Evolutionary conservation across 1,140 invertebrate species (phyloP).

Genomic region (Artemia franciscana): DNA sequence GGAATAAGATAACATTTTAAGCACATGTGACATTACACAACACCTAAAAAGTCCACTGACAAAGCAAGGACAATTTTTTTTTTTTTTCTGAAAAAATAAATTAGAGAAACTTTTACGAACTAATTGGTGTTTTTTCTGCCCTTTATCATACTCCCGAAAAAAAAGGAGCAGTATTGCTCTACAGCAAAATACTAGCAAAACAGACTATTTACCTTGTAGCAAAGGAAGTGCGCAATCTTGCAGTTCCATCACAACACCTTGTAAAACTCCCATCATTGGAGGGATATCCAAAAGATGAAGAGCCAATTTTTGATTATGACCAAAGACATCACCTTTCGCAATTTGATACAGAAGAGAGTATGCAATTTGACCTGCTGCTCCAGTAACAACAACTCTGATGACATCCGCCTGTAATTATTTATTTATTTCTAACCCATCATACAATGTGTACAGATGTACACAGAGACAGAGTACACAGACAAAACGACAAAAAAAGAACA

Average conservation of each 20-base stretch:
- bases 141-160: neutral
- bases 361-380: constrained; percentile 94
- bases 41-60: too few species aligned
- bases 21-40: too few species aligned
- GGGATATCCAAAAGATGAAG: constrained; percentile 86
- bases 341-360: constrained; percentile 87
- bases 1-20: too few species aligned
- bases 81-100: too few species aligned
- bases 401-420: constrained; percentile 39
- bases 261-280: constrained; percentile 75
- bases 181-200: constrained; percentile 4
- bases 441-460: too few species aligned
- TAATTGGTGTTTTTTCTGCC: too few species aligned
- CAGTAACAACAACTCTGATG: constrained; percentile 83
- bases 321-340: constrained; percentile 90
- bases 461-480: too few species aligned
- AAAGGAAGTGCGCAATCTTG: constrained; percentile 87
- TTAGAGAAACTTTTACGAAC: too few species aligned
- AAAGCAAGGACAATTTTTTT: too few species aligned
- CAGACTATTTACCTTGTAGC: constrained; percentile 37
- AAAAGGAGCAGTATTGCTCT: neutral
- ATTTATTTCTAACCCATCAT: too few species aligned
- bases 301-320: constrained; percentile 60
- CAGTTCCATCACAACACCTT: constrained; percentile 94
- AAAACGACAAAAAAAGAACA: too few species aligned